Evolutionary conservation across 2,113 vertebrate species (phyloP).

Genomic region (Kobus ellipsiprymnus): DNA sequence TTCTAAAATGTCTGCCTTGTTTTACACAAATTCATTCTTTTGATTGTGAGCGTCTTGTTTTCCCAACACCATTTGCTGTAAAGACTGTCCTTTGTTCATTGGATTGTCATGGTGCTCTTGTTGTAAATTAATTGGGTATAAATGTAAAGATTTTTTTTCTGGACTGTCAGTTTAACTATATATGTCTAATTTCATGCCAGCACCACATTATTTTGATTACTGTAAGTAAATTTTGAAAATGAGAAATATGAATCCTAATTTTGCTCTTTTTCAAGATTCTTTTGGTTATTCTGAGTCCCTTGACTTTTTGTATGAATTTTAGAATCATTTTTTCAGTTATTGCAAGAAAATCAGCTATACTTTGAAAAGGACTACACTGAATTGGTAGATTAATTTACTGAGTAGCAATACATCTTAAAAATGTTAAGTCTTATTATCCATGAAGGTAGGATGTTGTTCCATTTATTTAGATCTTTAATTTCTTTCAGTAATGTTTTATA

Average conservation of each 20-base stretch:
- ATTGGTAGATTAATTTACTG: not conserved
- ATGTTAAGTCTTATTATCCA: not conserved
- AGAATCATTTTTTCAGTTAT: not conserved
- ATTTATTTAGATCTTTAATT: not conserved
- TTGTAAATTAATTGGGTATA: not conserved
- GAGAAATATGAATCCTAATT: not conserved
- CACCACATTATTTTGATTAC: not conserved
- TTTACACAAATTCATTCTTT: not conserved
- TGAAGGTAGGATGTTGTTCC: not conserved
- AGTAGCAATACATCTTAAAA: not conserved
- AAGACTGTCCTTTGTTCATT: not conserved
- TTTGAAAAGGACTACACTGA: not conserved
- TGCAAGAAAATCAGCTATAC: not conserved
- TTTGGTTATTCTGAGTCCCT: not conserved
- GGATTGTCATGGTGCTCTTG: not conserved
- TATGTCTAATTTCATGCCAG: not conserved
- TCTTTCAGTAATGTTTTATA: not conserved
- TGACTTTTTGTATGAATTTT: not conserved
- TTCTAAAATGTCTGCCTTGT: not conserved
- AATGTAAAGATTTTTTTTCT: not conserved
- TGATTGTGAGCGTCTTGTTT: not conserved
- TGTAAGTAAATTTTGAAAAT: not conserved
- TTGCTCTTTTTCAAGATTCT: not conserved
- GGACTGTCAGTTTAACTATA: not conserved
- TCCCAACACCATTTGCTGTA: not conserved